phyloP scores from a whole-genome alignment of 2,888 invertebrate species.

The Scaptomyza reducta region DNA sequence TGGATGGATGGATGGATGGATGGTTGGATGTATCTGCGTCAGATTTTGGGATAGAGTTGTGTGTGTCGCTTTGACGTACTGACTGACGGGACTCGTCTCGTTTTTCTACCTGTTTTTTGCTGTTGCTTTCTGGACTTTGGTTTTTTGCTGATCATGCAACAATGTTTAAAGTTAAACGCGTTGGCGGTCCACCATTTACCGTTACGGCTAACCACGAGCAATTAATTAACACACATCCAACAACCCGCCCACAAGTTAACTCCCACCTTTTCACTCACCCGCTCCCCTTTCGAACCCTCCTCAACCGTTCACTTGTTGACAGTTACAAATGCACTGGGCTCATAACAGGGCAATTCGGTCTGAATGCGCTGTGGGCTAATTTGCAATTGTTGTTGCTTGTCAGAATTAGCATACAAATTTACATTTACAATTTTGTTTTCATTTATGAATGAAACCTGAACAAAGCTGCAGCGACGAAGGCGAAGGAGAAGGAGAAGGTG shows the following conservation, averaged over 20 bases:
- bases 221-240: slow-evolving; percentile 71
- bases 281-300: not conserved
- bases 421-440: slow-evolving; percentile 51
- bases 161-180: slow-evolving; percentile 10
- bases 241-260: slow-evolving; percentile 34
- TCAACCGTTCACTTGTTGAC: slow-evolving; percentile 32
- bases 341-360: slow-evolving; percentile 40
- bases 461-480: slow-evolving; percentile 31
- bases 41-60: slow-evolving; percentile 40
- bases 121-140: not conserved
- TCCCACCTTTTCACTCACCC: slow-evolving; percentile 6
- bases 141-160: slow-evolving; percentile 23
- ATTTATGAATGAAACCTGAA: slow-evolving; percentile 70
- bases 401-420: slow-evolving; percentile 69
- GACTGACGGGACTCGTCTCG: slow-evolving; percentile 38
- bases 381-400: slow-evolving; percentile 43
- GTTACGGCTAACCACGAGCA: slow-evolving; percentile 43
- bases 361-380: slow-evolving; percentile 51
- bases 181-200: slow-evolving; percentile 44
- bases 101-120: not conserved
- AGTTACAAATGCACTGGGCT: slow-evolving; percentile 56
- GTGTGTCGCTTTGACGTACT: slow-evolving; percentile 30
- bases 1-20: too few species aligned
- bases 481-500: not conserved
- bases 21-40: slow-evolving; percentile 40